Percentiles rank a stretch among this genome's conserved stretches.
Conservation (phyloP, 2,888 invertebrate species). For the Macrophya annulata region DNA sequence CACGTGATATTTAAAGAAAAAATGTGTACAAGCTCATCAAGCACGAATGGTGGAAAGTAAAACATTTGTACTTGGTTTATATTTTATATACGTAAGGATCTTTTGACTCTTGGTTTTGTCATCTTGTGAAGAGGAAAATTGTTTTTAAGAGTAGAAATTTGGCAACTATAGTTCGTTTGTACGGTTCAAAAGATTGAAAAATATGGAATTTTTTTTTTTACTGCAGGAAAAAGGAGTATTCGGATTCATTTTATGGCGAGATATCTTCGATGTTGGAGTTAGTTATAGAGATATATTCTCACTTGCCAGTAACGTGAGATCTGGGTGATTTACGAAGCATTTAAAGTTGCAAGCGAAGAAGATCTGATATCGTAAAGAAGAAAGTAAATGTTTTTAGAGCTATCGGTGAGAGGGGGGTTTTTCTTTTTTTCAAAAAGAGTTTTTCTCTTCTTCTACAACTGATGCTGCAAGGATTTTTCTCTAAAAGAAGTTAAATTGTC, state of each 20-base stretch:
- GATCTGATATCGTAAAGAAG: constrained; percentile 39
- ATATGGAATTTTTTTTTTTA: not conserved
- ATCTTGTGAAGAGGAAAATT: not conserved
- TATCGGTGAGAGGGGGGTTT: not conserved
- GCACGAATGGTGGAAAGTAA: not conserved
- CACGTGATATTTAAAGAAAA: not conserved
- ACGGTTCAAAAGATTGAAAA: not conserved
- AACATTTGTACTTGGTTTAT: not conserved
- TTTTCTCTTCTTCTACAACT: not conserved
- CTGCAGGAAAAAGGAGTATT: not conserved
- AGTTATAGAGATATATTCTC: constrained; percentile 1
- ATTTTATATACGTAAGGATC: not conserved
- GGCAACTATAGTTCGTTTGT: not conserved
- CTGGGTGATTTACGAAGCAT: constrained; percentile 4
- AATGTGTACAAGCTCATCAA: not conserved
- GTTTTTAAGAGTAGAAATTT: not conserved
- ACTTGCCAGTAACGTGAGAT: constrained; percentile 20
- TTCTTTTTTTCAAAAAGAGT: not conserved
- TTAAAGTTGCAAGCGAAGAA: constrained; percentile 37
- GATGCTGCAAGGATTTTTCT: not conserved
- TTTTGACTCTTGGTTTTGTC: not conserved
- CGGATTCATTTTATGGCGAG: not conserved
- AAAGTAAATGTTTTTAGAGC: constrained; percentile 26
- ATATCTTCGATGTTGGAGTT: constrained; percentile 6
- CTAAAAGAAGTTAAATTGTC: constrained; percentile 38